These are phyloP conservation scores for Taenioides sp. DNA, from an alignment of 2,797 vertebrate genomes.

Conservation along the genomic window DNA sequence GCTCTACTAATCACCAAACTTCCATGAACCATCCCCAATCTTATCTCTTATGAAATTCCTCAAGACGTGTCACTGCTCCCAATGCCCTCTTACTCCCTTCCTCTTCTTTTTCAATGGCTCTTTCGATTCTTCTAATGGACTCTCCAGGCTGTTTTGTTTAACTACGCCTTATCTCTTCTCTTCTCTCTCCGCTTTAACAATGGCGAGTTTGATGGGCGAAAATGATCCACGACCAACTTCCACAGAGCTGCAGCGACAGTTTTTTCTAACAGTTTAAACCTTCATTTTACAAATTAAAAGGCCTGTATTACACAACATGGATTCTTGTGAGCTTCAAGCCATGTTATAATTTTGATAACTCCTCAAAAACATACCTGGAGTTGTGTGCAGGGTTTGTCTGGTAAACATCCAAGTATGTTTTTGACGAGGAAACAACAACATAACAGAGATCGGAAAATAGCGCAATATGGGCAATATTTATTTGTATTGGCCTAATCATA, in stretches of 20 bases:
- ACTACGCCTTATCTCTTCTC: conserved; percentile 21
- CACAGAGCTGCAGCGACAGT: not conserved
- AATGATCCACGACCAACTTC: conserved; percentile 29
- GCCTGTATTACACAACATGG: no score
- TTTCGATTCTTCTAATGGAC: conserved; percentile 36
- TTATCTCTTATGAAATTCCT: conserved; percentile 31
- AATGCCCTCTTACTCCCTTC: not conserved
- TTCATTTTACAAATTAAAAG: no score
- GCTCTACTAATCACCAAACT: conserved; percentile 16
- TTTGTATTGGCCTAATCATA: no score
- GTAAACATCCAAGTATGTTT: no score
- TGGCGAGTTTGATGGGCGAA: conserved; percentile 19
- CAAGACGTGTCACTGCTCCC: conserved; percentile 16
- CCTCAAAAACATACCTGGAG: no score
- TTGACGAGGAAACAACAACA: no score
- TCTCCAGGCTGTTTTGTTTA: conserved; percentile 45
- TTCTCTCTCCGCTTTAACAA: conserved; percentile 23
- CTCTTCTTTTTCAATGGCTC: conserved; percentile 24
- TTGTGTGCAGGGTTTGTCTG: no score
- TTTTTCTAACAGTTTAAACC: no score
- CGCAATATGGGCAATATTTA: no score
- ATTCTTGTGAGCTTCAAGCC: no score
- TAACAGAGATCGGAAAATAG: no score
- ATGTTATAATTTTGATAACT: no score
- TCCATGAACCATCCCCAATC: conserved; percentile 11